These are phyloP conservation scores for Xenopus borealis DNA, from an alignment of 2,113 vertebrate genomes.

Conservation along the genomic window DNA sequence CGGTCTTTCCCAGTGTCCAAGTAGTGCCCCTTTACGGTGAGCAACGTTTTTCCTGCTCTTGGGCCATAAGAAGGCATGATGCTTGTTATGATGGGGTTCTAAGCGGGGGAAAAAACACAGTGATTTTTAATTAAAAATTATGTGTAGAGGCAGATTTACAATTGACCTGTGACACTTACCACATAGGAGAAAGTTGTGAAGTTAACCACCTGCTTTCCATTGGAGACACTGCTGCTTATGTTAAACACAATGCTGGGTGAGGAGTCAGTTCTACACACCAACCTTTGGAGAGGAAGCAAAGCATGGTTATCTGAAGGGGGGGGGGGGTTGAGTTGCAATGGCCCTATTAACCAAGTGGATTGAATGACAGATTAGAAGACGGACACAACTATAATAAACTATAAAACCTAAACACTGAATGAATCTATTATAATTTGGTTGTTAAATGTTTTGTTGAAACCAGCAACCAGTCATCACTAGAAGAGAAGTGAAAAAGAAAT, in stretches of 20 bases:
- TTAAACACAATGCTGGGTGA: conserved; percentile 69
- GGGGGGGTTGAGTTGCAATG: too few relatives aligned
- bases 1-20: conserved; percentile 79
- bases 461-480: too few relatives aligned
- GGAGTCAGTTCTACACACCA: conserved; percentile 78
- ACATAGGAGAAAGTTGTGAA: conserved; percentile 81
- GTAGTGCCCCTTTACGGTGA: conserved; percentile 82
- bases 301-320: too few relatives aligned
- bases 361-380: too few relatives aligned
- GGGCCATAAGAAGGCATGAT: conserved; percentile 89
- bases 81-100: conserved; percentile 83
- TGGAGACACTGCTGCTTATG: conserved; percentile 75
- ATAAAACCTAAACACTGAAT: too few relatives aligned
- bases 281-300: conserved; percentile 60
- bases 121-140: background rate
- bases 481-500: too few relatives aligned
- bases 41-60: conserved; percentile 84
- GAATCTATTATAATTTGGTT: too few relatives aligned
- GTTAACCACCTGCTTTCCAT: conserved; percentile 63
- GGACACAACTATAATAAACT: too few relatives aligned
- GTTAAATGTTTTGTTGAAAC: too few relatives aligned
- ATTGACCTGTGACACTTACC: conserved; percentile 68
- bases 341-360: too few relatives aligned
- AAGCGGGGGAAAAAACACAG: conserved; percentile 27
- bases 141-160: background rate